Evolutionary conservation across 2,888 invertebrate species (phyloP).

Genomic region (Mystacides longicornis): DNA sequence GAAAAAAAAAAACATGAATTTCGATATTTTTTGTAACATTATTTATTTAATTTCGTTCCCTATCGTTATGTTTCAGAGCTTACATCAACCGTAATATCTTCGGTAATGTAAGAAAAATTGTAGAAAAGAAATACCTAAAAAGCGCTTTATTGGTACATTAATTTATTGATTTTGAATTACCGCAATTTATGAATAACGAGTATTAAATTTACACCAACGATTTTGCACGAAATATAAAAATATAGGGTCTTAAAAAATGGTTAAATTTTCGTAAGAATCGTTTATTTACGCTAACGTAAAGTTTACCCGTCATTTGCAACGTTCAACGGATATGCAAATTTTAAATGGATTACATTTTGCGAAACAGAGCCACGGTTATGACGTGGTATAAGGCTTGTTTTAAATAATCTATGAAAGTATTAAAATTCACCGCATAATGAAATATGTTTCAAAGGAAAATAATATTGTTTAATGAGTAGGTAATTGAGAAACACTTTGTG

Average conservation of each 20-base stretch:
- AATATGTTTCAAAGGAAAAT: not conserved
- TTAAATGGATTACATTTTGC: conserved; percentile 2
- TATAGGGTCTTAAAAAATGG: not conserved
- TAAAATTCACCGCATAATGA: not conserved
- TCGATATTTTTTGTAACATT: too few species aligned
- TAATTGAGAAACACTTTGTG: too few species aligned
- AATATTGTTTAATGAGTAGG: too few species aligned
- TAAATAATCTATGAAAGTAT: not conserved
- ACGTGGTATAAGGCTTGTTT: not conserved
- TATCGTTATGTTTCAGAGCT: too few species aligned
- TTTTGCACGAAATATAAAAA: not conserved
- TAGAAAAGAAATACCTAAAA: too few species aligned
- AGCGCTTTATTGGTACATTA: not conserved
- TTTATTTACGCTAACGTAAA: conserved; percentile 9
- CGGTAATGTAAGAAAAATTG: too few species aligned
- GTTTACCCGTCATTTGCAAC: conserved; percentile 18
- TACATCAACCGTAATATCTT: too few species aligned
- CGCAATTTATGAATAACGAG: not conserved
- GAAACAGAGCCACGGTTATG: not conserved
- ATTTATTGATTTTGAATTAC: not conserved
- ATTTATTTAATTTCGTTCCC: too few species aligned
- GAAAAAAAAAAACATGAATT: too few species aligned
- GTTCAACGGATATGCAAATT: conserved; percentile 19
- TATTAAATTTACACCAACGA: not conserved
- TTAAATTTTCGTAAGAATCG: not conserved